Evolutionary conservation across 2,113 vertebrate genomes (phyloP).

Genomic region (Kobus ellipsiprymnus): DNA sequence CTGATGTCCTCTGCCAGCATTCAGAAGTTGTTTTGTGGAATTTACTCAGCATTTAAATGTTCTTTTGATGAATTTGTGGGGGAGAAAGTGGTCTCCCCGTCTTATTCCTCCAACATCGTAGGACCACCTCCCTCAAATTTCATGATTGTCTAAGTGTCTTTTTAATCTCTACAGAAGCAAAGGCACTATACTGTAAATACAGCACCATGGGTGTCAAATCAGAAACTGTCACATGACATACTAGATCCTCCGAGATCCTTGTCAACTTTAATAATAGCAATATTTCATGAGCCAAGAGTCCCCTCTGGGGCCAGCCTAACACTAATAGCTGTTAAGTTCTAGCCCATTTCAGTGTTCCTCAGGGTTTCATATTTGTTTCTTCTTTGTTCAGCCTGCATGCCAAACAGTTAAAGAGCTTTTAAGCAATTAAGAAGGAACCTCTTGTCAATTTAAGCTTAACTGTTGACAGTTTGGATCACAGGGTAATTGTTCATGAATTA

Average conservation of each 20-base stretch:
- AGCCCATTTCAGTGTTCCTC: neutral
- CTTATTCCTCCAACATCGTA: too few species aligned
- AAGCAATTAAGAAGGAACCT: neutral
- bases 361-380: neutral
- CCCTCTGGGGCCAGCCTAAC: neutral
- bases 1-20: too few species aligned
- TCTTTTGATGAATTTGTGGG: too few species aligned
- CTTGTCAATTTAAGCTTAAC: constrained; percentile 17
- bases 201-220: neutral
- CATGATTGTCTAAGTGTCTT: neutral
- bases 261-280: neutral
- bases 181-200: neutral
- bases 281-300: neutral
- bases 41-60: too few species aligned
- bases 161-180: neutral
- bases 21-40: too few species aligned
- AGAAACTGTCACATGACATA: neutral
- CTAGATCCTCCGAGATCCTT: neutral
- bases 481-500: constrained; percentile 42
- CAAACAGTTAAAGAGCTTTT: neutral
- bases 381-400: neutral
- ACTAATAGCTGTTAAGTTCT: neutral
- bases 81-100: too few species aligned
- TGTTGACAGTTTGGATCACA: neutral
- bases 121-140: neutral